These are phyloP conservation scores for Odobenus rosmarus DNA, from an alignment of 2,113 vertebrate genomes.

Conservation along the genomic window DNA sequence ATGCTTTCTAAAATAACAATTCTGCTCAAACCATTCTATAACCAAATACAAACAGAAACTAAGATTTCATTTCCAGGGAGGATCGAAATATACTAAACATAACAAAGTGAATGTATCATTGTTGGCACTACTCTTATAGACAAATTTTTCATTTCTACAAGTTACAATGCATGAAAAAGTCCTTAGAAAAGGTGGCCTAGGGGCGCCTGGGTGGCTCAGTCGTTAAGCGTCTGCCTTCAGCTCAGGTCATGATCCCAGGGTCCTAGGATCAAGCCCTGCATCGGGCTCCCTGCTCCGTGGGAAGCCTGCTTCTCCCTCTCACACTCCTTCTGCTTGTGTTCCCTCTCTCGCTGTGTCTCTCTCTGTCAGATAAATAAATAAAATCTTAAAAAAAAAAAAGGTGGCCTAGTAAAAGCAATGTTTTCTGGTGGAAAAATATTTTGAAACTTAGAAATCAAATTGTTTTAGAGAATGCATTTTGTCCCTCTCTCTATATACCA, in stretches of 20 bases:
- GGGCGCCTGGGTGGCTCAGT: no score
- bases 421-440: not conserved
- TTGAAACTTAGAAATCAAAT: constrained; percentile 47
- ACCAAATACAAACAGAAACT: not conserved
- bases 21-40: not conserved
- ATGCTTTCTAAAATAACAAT: constrained; percentile 23
- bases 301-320: no score
- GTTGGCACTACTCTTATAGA: not conserved
- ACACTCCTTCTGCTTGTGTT: no score
- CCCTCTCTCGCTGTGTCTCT: no score
- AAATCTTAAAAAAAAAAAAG: not conserved
- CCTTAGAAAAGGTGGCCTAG: not conserved
- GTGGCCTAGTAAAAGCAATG: not conserved
- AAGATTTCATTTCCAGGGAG: constrained; percentile 24
- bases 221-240: no score
- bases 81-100: not conserved
- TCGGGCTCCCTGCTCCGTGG: no score
- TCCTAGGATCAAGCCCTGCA: no score
- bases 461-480: constrained; percentile 2
- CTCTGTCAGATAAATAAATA: no score
- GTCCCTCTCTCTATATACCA: not conserved
- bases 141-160: not conserved
- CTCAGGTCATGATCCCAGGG: no score
- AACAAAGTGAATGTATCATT: not conserved
- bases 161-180: not conserved